phyloP scores from a whole-genome alignment of 2,888 invertebrate genomes.

The Rotaria socialis region DNA sequence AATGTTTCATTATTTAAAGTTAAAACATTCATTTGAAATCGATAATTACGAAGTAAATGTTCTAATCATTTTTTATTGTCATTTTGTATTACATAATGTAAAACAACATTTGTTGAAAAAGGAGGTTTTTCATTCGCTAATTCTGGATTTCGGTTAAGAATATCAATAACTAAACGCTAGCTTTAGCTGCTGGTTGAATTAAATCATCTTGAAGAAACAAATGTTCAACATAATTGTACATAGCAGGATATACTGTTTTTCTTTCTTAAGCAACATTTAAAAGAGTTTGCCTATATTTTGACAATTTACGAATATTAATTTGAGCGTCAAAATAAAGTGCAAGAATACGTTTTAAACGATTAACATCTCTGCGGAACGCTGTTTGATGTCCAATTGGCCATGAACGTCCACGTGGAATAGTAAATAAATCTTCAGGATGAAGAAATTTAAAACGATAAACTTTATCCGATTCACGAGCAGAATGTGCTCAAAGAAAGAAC shows the following conservation, averaged over 20 bases:
- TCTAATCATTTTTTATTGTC: neutral
- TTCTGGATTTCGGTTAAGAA: neutral
- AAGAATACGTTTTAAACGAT: neutral
- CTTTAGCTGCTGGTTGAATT: neutral
- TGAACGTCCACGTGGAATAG: neutral
- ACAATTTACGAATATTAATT: neutral
- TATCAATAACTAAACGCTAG: neutral
- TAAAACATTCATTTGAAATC: neutral
- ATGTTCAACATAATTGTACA: neutral
- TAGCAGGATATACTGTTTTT: neutral
- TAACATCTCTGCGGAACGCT: neutral
- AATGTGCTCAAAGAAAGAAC: neutral
- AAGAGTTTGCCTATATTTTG: neutral
- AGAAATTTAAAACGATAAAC: neutral
- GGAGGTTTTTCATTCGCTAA: neutral
- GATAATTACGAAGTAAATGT: neutral
- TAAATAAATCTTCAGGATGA: neutral
- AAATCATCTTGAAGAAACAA: conserved; percentile 2
- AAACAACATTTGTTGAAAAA: neutral
- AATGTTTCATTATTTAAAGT: neutral
- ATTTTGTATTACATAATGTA: neutral
- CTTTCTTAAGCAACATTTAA: neutral
- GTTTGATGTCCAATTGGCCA: neutral
- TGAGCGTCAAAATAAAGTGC: neutral
- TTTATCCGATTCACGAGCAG: neutral